A percentile compares a stretch with the other conserved stretches of the same genome.
These are phyloP conservation scores for Anodontia alba DNA, from an alignment of 2,888 invertebrate species.

Conservation along the genomic window DNA sequence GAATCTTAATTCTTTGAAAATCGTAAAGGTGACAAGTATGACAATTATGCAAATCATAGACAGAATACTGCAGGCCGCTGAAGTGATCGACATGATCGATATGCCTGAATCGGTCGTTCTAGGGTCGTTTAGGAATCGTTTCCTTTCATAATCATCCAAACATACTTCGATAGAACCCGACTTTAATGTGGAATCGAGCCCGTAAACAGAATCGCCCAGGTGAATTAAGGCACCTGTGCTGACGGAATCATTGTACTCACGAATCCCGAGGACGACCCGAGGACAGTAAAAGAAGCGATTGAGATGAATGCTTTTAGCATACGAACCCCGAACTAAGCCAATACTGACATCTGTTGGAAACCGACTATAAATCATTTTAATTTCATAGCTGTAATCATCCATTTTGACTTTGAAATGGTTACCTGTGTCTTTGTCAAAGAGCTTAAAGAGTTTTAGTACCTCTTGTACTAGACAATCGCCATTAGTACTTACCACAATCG, in stretches of 20 bases:
- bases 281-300: neutral
- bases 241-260: neutral
- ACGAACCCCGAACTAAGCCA: neutral
- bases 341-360: neutral
- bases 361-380: neutral
- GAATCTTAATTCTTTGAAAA: conserved; percentile 40
- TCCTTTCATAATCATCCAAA: neutral
- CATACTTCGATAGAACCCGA: neutral
- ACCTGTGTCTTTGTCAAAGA: neutral
- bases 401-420: neutral
- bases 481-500: neutral
- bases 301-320: neutral
- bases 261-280: neutral
- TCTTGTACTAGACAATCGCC: neutral
- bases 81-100: neutral
- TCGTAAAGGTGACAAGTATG: conserved; percentile 27
- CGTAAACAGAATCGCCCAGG: neutral
- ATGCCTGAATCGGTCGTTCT: neutral
- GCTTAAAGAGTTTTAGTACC: neutral
- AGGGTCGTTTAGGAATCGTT: neutral
- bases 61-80: conserved; percentile 20
- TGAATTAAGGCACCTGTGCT: neutral
- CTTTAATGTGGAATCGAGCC: too few species aligned
- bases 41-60: conserved; percentile 35
- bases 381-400: neutral